These are phyloP conservation scores for Melanargia galathea DNA, from an alignment of 2,888 invertebrate species.

Conservation along the genomic window DNA sequence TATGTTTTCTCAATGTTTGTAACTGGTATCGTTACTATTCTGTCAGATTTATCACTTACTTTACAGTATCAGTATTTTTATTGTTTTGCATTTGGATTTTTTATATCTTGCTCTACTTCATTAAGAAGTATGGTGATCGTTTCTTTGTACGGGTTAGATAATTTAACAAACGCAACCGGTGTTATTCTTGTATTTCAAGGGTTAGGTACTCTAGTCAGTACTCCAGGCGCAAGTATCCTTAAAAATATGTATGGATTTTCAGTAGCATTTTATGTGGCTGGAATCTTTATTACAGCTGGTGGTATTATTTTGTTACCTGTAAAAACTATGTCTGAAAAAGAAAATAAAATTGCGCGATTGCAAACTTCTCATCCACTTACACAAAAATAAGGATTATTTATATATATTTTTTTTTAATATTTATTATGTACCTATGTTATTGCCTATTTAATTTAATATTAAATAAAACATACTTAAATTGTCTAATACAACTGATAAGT, in stretches of 20 bases:
- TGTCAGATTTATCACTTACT: constrained; percentile 59
- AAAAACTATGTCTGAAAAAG: constrained; percentile 46
- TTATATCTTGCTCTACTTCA: constrained; percentile 56
- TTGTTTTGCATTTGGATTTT: constrained; percentile 63
- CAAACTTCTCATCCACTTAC: neutral
- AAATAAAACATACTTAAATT: too few species aligned
- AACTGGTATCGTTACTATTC: constrained; percentile 56
- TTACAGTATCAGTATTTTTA: constrained; percentile 64
- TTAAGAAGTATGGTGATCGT: constrained; percentile 65
- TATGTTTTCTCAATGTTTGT: constrained; percentile 45
- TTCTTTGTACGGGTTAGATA: constrained; percentile 68
- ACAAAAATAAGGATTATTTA: constrained; percentile 5
- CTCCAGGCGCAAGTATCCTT: constrained; percentile 62
- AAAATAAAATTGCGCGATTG: constrained; percentile 38
- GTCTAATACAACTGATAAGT: too few species aligned
- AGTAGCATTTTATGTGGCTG: constrained; percentile 62
- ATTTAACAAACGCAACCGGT: constrained; percentile 72
- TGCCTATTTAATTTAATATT: too few species aligned
- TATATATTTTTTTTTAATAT: too few species aligned
- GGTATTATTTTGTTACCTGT: constrained; percentile 57
- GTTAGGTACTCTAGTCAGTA: constrained; percentile 65
- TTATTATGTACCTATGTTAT: neutral
- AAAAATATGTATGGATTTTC: constrained; percentile 58
- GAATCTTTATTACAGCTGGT: constrained; percentile 58
- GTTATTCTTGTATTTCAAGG: constrained; percentile 70